phyloP scores from a whole-genome alignment of 1,140 invertebrate genomes.

The Rhyzopertha dominica region DNA sequence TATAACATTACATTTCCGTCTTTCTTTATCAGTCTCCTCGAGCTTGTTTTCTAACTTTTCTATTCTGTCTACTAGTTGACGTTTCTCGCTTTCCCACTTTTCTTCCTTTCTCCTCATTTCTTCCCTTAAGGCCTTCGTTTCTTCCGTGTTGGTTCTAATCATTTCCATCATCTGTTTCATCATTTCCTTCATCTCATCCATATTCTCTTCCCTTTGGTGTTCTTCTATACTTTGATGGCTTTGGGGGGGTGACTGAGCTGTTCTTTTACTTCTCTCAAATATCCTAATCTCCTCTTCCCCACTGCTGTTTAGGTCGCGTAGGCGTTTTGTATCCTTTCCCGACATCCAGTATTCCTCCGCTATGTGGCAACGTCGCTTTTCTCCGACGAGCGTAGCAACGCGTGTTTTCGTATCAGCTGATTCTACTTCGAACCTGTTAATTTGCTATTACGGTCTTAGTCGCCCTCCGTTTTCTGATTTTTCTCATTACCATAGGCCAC shows the following conservation, averaged over 20 bases:
- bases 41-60: neutral
- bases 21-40: neutral
- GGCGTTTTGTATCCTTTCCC: too few relatives aligned
- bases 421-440: too few relatives aligned
- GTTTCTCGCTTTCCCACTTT: conserved; percentile 5
- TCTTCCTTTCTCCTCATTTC: neutral
- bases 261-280: conserved; percentile 1
- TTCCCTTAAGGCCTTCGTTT: neutral
- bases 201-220: neutral
- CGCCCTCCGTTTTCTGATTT: too few relatives aligned
- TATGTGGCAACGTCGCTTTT: too few relatives aligned
- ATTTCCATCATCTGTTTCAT: conserved; percentile 1
- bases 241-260: too few relatives aligned
- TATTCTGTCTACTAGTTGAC: neutral
- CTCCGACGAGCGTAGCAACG: too few relatives aligned
- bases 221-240: neutral
- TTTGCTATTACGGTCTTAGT: too few relatives aligned
- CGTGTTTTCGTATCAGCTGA: too few relatives aligned
- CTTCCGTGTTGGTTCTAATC: neutral
- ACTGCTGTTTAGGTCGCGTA: neutral
- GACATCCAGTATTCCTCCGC: too few relatives aligned
- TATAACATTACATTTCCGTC: neutral
- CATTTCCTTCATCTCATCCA: neutral
- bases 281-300: neutral
- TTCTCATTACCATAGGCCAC: too few relatives aligned